These are phyloP conservation scores for Laspeyria flexula DNA, from an alignment of 2,888 invertebrate genomes.

Conservation along the genomic window DNA sequence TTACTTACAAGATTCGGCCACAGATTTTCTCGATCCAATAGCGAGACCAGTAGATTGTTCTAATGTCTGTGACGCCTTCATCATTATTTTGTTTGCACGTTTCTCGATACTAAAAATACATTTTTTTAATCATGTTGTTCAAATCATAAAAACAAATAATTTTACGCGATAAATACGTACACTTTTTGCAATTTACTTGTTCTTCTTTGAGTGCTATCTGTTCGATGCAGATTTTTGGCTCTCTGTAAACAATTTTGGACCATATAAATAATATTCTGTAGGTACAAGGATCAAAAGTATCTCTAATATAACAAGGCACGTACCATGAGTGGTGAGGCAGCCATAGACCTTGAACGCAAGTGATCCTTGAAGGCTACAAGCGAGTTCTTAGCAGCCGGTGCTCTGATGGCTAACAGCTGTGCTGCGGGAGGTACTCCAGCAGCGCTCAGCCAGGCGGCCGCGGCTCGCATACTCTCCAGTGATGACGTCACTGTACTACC, in stretches of 20 bases:
- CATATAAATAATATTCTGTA: no score
- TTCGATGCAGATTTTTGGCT: constrained; percentile 90
- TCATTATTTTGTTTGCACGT: constrained; percentile 93
- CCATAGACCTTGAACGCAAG: constrained; percentile 91
- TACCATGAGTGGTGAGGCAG: constrained; percentile 90
- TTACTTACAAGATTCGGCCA: constrained; percentile 71
- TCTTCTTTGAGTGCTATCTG: constrained; percentile 90
- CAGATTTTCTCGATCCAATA: constrained; percentile 88
- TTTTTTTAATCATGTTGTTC: no score
- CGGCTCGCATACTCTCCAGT: constrained; percentile 89
- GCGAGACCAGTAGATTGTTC: constrained; percentile 93
- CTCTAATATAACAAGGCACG: constrained; percentile 5
- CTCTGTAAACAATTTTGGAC: constrained; percentile 72
- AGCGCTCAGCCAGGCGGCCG: constrained; percentile 94
- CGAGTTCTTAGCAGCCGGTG: constrained; percentile 91
- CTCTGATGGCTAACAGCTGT: constrained; percentile 85
- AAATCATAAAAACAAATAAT: no score
- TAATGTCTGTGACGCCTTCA: constrained; percentile 93
- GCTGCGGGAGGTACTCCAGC: constrained; percentile 68
- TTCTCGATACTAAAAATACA: constrained; percentile 88
- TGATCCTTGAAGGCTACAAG: constrained; percentile 92
- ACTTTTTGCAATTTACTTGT: constrained; percentile 94
- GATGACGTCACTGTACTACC: constrained; percentile 48
- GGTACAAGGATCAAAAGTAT: neutral
- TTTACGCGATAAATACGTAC: constrained; percentile 77